phyloP scores from a whole-genome alignment of 2,888 invertebrate species.

The Oxyscelio sp. region DNA sequence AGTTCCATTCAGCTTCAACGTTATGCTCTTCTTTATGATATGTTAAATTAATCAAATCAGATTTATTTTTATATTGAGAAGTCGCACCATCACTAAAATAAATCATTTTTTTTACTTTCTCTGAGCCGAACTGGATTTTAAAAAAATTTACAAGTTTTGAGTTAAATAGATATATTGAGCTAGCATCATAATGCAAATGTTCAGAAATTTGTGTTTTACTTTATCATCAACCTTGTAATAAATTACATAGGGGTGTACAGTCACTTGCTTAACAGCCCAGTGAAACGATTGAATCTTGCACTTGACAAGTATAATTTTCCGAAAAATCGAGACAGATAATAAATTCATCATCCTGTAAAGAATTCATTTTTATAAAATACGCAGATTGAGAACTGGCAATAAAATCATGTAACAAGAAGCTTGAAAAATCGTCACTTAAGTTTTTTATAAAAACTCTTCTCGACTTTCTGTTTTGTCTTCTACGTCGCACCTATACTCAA shows the following conservation, averaged over 20 bases:
- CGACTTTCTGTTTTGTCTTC: slow-evolving; percentile 40
- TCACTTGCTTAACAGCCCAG: slow-evolving; percentile 54
- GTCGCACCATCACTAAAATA: slow-evolving; percentile 42
- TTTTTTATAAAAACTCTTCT: slow-evolving; percentile 44
- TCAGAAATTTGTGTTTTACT: slow-evolving; percentile 37
- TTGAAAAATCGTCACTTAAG: slow-evolving; percentile 35
- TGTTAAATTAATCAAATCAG: slow-evolving; percentile 21
- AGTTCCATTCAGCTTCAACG: slow-evolving; percentile 51
- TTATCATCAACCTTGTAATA: slow-evolving; percentile 34
- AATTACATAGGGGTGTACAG: slow-evolving; percentile 55
- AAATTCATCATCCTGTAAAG: slow-evolving; percentile 35
- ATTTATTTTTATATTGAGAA: slow-evolving; percentile 41
- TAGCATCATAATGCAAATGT: slow-evolving; percentile 35
- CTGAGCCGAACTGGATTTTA: slow-evolving; percentile 13
- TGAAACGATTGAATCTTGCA: slow-evolving; percentile 63
- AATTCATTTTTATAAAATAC: slow-evolving; percentile 47
- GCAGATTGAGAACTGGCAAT: slow-evolving; percentile 49
- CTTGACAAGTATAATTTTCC: slow-evolving; percentile 62
- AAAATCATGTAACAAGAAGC: slow-evolving; percentile 51
- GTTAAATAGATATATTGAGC: slow-evolving; percentile 27
- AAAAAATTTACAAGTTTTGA: slow-evolving; percentile 28
- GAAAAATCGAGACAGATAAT: slow-evolving; percentile 49
- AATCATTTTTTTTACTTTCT: slow-evolving; percentile 26
- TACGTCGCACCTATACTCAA: slow-evolving; percentile 50
- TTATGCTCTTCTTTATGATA: slow-evolving; percentile 27